phyloP scores from a whole-genome alignment of 2,888 invertebrate genomes.

The Amiota mariae region DNA sequence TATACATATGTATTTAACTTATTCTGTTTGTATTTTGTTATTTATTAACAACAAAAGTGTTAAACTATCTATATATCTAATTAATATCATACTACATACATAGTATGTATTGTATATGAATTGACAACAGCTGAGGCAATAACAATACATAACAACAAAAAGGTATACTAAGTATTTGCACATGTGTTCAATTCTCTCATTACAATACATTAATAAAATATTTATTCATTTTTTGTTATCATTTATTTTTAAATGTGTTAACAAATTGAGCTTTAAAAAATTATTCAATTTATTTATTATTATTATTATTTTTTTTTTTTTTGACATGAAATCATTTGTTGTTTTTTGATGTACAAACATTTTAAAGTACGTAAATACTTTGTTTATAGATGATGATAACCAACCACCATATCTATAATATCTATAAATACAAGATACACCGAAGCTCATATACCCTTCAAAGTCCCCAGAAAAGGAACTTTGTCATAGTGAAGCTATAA shows the following conservation, averaged over 20 bases:
- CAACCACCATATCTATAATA: too few relatives aligned
- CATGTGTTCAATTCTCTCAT: conserved; percentile 7
- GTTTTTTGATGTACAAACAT: too few relatives aligned
- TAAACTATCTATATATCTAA: conserved; percentile 22
- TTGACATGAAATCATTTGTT: too few relatives aligned
- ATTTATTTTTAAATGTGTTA: conserved; percentile 1
- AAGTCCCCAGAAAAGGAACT: too few relatives aligned
- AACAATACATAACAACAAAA: conserved; percentile 6
- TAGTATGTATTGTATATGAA: too few relatives aligned
- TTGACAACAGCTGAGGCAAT: neutral
- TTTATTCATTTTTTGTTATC: conserved; percentile 2
- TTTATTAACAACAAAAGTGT: conserved; percentile 21
- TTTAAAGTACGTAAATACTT: too few relatives aligned
- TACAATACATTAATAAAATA: conserved; percentile 14
- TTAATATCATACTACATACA: conserved; percentile 14
- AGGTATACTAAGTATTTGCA: conserved; percentile 17
- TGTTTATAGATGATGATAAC: too few relatives aligned
- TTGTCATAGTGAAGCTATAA: too few relatives aligned
- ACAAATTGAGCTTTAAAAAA: conserved; percentile 8
- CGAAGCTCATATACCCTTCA: too few relatives aligned
- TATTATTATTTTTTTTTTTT: too few relatives aligned
- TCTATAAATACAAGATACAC: too few relatives aligned
- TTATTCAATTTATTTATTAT: neutral
- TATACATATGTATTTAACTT: conserved; percentile 1
- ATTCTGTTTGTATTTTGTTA: neutral